Base-by-base conservation (phyloP, 1,140 invertebrate genomes). In the Eriosoma lanigerum region DNA sequence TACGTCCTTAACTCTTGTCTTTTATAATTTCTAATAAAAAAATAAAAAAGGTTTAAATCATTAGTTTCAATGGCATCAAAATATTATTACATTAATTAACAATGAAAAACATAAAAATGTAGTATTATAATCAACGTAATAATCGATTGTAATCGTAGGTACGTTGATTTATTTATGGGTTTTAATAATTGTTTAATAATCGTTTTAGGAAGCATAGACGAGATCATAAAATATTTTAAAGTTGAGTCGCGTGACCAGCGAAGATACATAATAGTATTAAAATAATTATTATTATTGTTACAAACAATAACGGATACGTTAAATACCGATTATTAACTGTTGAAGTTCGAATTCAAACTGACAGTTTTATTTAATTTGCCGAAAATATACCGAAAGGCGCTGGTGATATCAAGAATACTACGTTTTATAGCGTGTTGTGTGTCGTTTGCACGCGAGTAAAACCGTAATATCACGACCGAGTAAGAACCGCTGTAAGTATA, bases 271-370 rank as follows among this genome's bases (percentile, higher is more conserved):
- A 38, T 38, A 38, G 8, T 38, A 8, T 4, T 38, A 38, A 38
- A 38, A 38, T 38, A 38, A 38, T 38, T 38, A 38, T 4, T 38
- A 8, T 4, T 38, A 38, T 38, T 38, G 8, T 54, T 26, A 12
- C 19, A 19, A 46, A 52, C 24, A 29, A 72, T 32, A 73, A 54
- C 10, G 26, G 48, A 73, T 73, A 54, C 26, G 48, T 73, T 73
- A 73, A 73, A 52, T 32, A 54, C 46, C 17, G 24, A 75, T 75
- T 54, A 75, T 38, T 52, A 75, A 56, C 72, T 75, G 72, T 75
- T 75, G 72, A 75, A 58, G 29, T 75, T 54, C 29, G 15, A 38
- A 73, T 54, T 75, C n/a, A 44, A 75, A 75, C 52, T 17, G 48
- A 38, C 29, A 58, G 29, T 54, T 75, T 75, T 58, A 58, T 58